A percentile compares a stretch with the other conserved stretches of the same genome.
Evolutionary conservation across 2,113 vertebrate species (phyloP).

Genomic region (cat (Felis catus)): DNA sequence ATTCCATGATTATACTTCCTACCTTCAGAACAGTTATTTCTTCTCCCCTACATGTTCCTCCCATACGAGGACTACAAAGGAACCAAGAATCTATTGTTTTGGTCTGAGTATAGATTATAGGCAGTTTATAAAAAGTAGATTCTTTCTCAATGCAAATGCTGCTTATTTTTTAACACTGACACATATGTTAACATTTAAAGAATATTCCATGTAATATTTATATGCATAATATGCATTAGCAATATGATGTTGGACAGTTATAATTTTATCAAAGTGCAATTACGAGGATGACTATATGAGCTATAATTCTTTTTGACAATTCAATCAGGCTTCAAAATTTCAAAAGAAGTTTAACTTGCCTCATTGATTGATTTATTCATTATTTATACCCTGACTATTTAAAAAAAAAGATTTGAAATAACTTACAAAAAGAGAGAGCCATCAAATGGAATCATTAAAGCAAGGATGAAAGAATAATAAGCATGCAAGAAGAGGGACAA

Average conservation of each 20-base stretch:
- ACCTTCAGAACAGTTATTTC: neutral
- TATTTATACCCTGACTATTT: constrained; percentile 53
- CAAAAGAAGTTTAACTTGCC: constrained; percentile 55
- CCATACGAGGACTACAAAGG: neutral
- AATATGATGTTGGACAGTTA: constrained; percentile 59
- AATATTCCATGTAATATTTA: constrained; percentile 67
- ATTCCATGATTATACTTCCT: neutral
- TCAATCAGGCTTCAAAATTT: constrained; percentile 68
- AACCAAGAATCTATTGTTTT: neutral
- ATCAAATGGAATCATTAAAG: constrained; percentile 47
- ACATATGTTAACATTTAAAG: constrained; percentile 67
- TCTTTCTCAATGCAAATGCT: constrained; percentile 8
- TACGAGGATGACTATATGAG: constrained; percentile 24
- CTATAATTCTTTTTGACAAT: constrained; percentile 75
- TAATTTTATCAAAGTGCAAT: constrained; percentile 59
- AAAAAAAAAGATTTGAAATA: constrained; percentile 48
- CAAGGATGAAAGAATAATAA: constrained; percentile 27
- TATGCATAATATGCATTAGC: constrained; percentile 49
- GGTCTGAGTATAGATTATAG: neutral
- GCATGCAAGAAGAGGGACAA: neutral
- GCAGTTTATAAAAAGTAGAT: constrained; percentile 18
- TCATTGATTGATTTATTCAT: constrained; percentile 67
- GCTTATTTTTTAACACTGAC: constrained; percentile 56
- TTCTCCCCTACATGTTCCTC: neutral
- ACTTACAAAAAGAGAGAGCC: neutral